These are phyloP conservation scores for Tipula unca DNA, from an alignment of 2,888 invertebrate species.

Conservation along the genomic window DNA sequence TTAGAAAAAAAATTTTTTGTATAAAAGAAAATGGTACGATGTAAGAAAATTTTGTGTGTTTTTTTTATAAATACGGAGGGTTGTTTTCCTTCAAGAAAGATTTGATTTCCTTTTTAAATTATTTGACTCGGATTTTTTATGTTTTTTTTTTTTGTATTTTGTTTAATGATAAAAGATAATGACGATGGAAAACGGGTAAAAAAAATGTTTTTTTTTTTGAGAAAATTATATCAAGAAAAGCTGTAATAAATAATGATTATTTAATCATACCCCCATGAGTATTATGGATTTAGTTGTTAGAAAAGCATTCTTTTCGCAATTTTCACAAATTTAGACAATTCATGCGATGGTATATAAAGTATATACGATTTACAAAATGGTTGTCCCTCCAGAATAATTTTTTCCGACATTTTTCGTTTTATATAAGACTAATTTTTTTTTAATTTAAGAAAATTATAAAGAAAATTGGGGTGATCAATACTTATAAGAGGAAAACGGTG, in stretches of 20 bases:
- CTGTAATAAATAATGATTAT: background rate
- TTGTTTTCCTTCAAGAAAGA: background rate
- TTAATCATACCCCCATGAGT: background rate
- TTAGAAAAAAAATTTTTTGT: background rate
- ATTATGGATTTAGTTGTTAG: background rate
- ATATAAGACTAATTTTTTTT: background rate
- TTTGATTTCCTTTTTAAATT: background rate
- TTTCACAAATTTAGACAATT: background rate
- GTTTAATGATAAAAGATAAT: background rate
- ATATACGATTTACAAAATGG: background rate
- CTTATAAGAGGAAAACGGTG: too few species aligned
- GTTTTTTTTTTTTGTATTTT: background rate
- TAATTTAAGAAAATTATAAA: background rate
- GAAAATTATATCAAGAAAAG: background rate
- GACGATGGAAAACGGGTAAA: background rate
- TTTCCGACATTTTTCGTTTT: background rate
- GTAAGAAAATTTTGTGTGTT: background rate
- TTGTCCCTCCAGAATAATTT: background rate
- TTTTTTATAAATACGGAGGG: background rate
- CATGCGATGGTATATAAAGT: background rate
- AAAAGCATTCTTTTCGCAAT: background rate
- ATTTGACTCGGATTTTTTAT: background rate
- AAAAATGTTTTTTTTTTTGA: background rate
- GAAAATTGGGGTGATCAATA: too few species aligned
- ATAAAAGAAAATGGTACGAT: background rate